Evolutionary conservation across 2,888 invertebrate genomes (phyloP).

Genomic region (Dicyrtoma fusca): DNA sequence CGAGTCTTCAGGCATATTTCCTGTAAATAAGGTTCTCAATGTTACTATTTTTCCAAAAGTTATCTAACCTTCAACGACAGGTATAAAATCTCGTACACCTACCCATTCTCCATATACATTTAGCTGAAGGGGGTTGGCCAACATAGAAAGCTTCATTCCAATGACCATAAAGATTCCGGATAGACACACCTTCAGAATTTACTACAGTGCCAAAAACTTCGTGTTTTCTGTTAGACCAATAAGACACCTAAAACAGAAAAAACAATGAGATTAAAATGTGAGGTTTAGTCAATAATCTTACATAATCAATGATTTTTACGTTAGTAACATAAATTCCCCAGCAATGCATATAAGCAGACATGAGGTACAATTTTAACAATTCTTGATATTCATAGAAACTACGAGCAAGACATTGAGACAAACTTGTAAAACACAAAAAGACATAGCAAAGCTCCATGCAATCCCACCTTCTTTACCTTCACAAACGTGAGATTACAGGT

Average conservation of each 20-base stretch:
- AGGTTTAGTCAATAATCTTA: too few relatives aligned
- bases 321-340: too few relatives aligned
- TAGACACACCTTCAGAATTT: slow-evolving; percentile 65
- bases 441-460: slow-evolving; percentile 1
- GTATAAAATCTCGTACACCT: too few relatives aligned
- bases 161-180: slow-evolving; percentile 72
- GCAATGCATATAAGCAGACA: too few relatives aligned
- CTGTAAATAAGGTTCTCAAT: slow-evolving; percentile 61
- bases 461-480: slow-evolving; percentile 65
- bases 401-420: background rate
- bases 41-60: too few relatives aligned
- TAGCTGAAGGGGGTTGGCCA: slow-evolving; percentile 72
- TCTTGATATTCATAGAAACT: too few relatives aligned
- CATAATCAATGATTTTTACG: too few relatives aligned
- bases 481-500: slow-evolving; percentile 78
- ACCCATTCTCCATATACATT: slow-evolving; percentile 79
- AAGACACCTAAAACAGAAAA: slow-evolving; percentile 66
- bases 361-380: background rate
- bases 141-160: slow-evolving; percentile 82
- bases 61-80: too few relatives aligned
- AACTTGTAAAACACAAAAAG: background rate
- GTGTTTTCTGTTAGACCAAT: slow-evolving; percentile 77
- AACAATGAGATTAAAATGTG: too few relatives aligned
- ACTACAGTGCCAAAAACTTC: slow-evolving; percentile 72
- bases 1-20: slow-evolving; percentile 78